phyloP scores from a whole-genome alignment of 2,113 vertebrate genomes.

The Trachemys scripta region DNA sequence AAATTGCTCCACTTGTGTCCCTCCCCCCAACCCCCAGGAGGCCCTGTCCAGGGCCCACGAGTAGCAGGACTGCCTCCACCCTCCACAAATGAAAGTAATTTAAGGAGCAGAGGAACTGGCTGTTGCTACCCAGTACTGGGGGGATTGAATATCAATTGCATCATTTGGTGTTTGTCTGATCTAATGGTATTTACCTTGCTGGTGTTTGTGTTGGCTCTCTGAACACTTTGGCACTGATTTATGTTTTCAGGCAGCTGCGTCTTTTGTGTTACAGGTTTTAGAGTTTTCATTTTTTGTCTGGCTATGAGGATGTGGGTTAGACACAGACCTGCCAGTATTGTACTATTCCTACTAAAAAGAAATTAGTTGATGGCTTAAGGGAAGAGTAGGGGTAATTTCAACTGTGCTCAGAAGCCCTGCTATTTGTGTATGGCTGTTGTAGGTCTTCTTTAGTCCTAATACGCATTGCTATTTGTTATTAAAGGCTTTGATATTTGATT shows the following conservation, averaged over 20 bases:
- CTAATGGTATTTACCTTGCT: slow-evolving; percentile 45
- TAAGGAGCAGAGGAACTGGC: rapidly evolving
- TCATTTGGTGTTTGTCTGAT: slow-evolving; percentile 46
- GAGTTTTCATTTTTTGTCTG: slow-evolving; percentile 40
- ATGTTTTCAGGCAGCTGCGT: slow-evolving; percentile 68
- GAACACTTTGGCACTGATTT: slow-evolving; percentile 62
- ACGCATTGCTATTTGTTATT: neutral
- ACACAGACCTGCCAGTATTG: slow-evolving; percentile 42
- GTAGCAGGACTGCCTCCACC: neutral
- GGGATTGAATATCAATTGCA: neutral
- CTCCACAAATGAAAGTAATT: slow-evolving; percentile 13
- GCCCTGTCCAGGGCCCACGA: neutral
- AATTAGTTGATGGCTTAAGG: slow-evolving; percentile 28
- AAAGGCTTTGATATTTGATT: slow-evolving; percentile 1
- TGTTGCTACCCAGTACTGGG: neutral
- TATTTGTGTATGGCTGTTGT: slow-evolving; percentile 34
- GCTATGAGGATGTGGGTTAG: neutral
- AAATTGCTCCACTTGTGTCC: too few species aligned
- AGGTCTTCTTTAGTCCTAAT: neutral
- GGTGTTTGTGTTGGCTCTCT: slow-evolving; percentile 59
- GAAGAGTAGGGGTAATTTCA: slow-evolving; percentile 48
- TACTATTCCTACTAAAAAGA: slow-evolving; percentile 8
- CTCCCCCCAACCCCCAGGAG: too few species aligned
- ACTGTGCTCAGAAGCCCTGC: slow-evolving; percentile 7
- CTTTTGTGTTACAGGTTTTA: slow-evolving; percentile 62